Evolutionary conservation across 1,140 invertebrate species (phyloP).

Genomic region (Magallana ariakensis): DNA sequence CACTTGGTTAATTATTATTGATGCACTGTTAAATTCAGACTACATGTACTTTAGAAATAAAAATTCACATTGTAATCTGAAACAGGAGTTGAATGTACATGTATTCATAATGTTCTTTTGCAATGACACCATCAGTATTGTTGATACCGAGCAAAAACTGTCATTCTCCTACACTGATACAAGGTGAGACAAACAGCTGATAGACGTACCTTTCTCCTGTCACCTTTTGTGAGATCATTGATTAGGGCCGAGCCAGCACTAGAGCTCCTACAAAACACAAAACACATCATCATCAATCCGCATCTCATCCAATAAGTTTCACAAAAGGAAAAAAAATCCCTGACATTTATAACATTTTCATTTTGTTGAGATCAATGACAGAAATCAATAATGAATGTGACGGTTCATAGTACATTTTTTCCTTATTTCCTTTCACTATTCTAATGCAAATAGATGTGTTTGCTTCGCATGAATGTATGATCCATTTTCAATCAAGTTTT

Average conservation of each 20-base stretch:
- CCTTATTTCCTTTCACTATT: neutral
- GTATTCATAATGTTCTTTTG: neutral
- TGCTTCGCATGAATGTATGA: no score
- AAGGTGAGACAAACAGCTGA: neutral
- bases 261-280: constrained; percentile 71
- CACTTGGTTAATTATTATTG: no score
- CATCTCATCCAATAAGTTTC: neutral
- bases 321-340: neutral
- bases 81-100: neutral
- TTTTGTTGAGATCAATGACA: neutral
- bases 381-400: neutral
- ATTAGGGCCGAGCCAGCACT: constrained; percentile 74
- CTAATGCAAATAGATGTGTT: neutral
- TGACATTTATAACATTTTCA: neutral
- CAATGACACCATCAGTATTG: no score
- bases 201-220: constrained; percentile 71
- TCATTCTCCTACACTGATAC: neutral
- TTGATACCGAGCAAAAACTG: neutral
- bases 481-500: no score
- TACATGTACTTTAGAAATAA: no score
- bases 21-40: no score
- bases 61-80: no score
- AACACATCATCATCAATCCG: neutral
- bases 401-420: neutral
- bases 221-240: constrained; percentile 69